These are phyloP conservation scores for Coelopa pilipes DNA, from an alignment of 2,888 invertebrate genomes.

Conservation along the genomic window DNA sequence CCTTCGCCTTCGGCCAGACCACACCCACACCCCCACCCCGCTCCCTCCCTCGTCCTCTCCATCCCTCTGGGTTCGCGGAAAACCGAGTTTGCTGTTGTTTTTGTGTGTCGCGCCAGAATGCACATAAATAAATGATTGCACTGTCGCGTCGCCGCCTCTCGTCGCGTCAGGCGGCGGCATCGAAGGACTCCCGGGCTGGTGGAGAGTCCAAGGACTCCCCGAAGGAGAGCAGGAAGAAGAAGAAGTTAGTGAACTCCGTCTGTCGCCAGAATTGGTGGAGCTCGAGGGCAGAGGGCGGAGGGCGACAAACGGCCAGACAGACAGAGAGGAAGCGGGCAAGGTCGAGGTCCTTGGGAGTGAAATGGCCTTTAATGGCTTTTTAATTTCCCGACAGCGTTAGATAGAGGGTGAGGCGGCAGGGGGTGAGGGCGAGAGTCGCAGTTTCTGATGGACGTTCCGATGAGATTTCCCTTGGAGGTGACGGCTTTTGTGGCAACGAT, in stretches of 20 bases:
- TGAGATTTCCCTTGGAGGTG: not conserved
- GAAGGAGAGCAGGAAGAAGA: not conserved
- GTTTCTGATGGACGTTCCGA: not conserved
- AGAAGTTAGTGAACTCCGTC: not conserved
- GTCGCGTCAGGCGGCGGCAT: not conserved
- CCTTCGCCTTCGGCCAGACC: conserved; percentile 45
- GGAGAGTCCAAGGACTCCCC: not conserved
- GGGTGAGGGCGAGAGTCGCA: not conserved
- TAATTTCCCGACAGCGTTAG: no score
- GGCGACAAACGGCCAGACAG: not conserved
- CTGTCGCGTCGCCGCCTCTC: conserved; percentile 57
- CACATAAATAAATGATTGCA: conserved; percentile 65
- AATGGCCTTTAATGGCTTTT: no score
- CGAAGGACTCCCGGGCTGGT: not conserved
- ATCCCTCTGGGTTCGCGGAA: no score
- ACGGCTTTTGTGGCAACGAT: not conserved
- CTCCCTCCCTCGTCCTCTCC: no score
- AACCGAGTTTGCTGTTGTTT: no score
- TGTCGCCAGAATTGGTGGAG: not conserved
- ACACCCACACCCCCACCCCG: no score
- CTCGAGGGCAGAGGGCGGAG: not conserved
- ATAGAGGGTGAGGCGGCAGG: no score
- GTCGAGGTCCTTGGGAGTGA: not conserved
- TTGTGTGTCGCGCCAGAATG: conserved; percentile 61
- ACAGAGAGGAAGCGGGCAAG: not conserved